Percentiles rank a stretch among this genome's conserved stretches.
phyloP scores from a whole-genome alignment of 2,888 invertebrate species.

The Mythimna albipuncta region DNA sequence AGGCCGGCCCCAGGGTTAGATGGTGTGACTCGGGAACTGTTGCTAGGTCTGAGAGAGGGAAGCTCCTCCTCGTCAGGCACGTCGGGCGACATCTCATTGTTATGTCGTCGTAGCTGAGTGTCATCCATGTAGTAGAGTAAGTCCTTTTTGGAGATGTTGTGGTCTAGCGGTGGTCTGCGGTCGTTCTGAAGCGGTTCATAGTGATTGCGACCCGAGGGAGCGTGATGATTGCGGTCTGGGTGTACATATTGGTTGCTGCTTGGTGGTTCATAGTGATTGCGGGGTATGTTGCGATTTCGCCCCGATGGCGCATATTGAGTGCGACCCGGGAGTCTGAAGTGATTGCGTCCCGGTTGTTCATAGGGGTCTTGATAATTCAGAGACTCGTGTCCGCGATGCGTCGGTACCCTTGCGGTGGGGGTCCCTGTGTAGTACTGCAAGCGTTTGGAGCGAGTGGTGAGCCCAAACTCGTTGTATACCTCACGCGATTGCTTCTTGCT shows the following conservation, averaged over 20 bases:
- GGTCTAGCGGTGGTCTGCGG: not conserved
- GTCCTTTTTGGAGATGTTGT: conserved; percentile 61
- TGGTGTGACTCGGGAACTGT: not conserved
- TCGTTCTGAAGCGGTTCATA: not conserved
- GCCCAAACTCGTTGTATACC: not conserved
- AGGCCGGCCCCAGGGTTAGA: too few species aligned
- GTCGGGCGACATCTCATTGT: conserved; percentile 12
- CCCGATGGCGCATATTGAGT: not conserved
- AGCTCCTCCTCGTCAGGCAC: not conserved
- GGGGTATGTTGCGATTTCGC: not conserved
- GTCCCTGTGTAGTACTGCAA: not conserved
- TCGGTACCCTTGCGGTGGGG: not conserved
- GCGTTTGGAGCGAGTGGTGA: conserved; percentile 1
- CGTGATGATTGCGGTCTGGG: not conserved
- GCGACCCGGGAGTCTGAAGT: not conserved
- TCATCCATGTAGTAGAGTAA: conserved; percentile 70
- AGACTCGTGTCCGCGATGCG: not conserved
- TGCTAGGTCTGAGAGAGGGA: not conserved
- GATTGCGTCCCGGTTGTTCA: not conserved
- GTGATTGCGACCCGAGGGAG: not conserved
- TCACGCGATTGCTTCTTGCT: not conserved
- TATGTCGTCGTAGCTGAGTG: conserved; percentile 45
- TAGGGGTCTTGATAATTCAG: not conserved
- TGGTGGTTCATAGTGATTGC: not conserved
- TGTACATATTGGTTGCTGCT: too few species aligned